A percentile compares a stretch with the other conserved stretches of the same genome.
phyloP scores from a whole-genome alignment of 2,113 vertebrate species.

The Cheilinus undulatus region DNA sequence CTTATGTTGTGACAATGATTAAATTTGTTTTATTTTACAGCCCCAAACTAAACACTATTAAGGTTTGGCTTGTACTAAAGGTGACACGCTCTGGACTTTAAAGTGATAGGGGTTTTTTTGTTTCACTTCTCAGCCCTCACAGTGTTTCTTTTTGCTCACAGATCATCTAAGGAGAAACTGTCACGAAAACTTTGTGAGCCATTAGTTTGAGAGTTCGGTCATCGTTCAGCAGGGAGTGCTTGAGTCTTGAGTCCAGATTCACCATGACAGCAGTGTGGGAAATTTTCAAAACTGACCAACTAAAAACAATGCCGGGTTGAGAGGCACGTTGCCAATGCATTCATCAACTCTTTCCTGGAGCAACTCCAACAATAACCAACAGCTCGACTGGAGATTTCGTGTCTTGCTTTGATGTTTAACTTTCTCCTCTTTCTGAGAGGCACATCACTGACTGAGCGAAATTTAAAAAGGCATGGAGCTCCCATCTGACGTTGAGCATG shows the following conservation, averaged over 20 bases:
- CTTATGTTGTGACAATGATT: too few species aligned
- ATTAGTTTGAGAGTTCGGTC: too few species aligned
- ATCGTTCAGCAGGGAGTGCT: too few species aligned
- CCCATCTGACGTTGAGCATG: constrained; percentile 63
- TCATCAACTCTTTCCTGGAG: constrained; percentile 58
- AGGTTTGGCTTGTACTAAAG: too few species aligned
- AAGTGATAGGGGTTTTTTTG: too few species aligned
- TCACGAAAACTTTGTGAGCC: too few species aligned
- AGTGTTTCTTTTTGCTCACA: too few species aligned
- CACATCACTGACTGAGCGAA: constrained; percentile 48
- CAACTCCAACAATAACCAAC: constrained; percentile 64
- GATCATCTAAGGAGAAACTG: too few species aligned
- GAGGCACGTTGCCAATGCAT: constrained; percentile 46
- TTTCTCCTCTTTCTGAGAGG: constrained; percentile 49
- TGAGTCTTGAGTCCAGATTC: constrained; percentile 9
- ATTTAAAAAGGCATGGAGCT: constrained; percentile 53
- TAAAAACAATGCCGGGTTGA: constrained; percentile 50
- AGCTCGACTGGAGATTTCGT: constrained; percentile 46
- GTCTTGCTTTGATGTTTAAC: constrained; percentile 64
- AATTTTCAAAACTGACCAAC: constrained; percentile 32
- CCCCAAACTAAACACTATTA: too few species aligned
- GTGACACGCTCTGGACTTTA: too few species aligned
- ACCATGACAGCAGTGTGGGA: constrained; percentile 30
- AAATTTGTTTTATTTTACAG: too few species aligned
- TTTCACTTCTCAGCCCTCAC: too few species aligned